Evolutionary conservation across 2,888 invertebrate species (phyloP), one percentile per base, ranked within the genome.

Genomic region (Synergus itoensis): DNA sequence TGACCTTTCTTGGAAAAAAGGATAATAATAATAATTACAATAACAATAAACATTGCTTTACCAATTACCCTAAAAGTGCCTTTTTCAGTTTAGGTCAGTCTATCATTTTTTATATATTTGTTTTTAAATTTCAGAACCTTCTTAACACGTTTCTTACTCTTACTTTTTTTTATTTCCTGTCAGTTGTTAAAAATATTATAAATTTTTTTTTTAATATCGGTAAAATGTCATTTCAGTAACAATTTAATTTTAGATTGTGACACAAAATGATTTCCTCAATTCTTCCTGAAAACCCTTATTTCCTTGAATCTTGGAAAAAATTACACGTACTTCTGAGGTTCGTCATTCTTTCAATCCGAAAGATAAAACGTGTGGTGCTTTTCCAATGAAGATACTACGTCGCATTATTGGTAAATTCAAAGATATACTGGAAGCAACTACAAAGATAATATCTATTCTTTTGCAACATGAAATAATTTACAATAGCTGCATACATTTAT

Each of bases 61-160:
- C 28, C 69, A 69, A 69, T 69, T 69, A 69, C 48, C 45, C 1
- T 48, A 69, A 69, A 69, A 28, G 14, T 48, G 9, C 4, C 48
- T 16, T 48, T 48, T 28, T 16, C 1, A 60, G 4, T 21, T 21
- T 9, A 28, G 12, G 28, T 62, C 28, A 62, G 21, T 14, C 12
- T 1, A 21, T 28, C 1, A 62, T 2, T 57, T 28, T 62, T 60
- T 21, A 60, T 21, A 60, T 1, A 45, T 45, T 60, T 60, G 9
- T 60, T 21, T 21, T 21, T 21, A 1, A 36, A n/a, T n/a, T 53
- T 53, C n/a, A n/a, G n/a, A 53, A 53, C 53, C 53, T 53, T 53
- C n/a, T n/a, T n/a, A 8, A 7, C 8, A 7, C 16, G 1, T 48
- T 48, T 14, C 4, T 36, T 36, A 36, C 4, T 36, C 36, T 36